Evolutionary conservation across 2,888 invertebrate species (phyloP).

Genomic region (Epicampocera succincta): DNA sequence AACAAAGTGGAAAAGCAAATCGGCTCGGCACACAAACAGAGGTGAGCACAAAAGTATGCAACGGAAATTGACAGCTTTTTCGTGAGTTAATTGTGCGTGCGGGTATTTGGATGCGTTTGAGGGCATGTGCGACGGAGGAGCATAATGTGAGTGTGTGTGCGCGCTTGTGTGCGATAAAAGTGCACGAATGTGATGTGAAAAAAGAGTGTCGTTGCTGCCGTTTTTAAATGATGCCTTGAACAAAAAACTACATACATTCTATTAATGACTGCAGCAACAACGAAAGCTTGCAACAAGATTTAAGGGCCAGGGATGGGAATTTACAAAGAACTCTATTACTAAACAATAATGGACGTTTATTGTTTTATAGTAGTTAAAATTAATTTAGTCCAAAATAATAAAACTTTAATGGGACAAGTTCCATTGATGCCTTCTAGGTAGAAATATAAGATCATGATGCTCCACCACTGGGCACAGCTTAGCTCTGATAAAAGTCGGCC

Average conservation of each 20-base stretch:
- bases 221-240: constrained; percentile 62
- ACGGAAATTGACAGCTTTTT: constrained; percentile 46
- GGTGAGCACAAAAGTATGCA: constrained; percentile 2
- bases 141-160: background rate
- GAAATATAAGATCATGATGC: no score
- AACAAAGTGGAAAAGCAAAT: constrained; percentile 16
- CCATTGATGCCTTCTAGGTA: no score
- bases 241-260: constrained; percentile 18
- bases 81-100: background rate
- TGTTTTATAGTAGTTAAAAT: no score
- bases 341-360: no score
- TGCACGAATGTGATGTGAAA: background rate
- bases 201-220: constrained; percentile 44
- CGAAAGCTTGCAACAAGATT: background rate
- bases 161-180: background rate
- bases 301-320: constrained; percentile 13
- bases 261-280: constrained; percentile 13
- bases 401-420: no score
- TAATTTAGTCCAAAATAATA: no score
- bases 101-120: background rate
- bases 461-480: no score
- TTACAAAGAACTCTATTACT: no score
- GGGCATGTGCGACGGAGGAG: background rate
- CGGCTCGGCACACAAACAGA: background rate
- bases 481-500: no score